Base-by-base conservation (phyloP, 2,888 invertebrate species). In the Empis livida region DNA sequence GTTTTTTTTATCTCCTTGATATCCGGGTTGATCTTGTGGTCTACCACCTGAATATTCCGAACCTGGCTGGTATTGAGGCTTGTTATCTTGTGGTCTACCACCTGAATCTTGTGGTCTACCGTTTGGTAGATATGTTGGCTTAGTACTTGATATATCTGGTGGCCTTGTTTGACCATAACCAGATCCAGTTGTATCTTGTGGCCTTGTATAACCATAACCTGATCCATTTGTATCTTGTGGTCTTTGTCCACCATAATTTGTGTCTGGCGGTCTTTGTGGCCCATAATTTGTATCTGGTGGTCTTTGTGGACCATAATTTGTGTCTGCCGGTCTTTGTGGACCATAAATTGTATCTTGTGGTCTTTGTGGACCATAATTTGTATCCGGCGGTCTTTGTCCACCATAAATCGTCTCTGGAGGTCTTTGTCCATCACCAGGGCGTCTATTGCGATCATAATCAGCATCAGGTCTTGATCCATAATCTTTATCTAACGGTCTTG, bases 391-490 rank as follows among this genome's bases (percentile, higher is more conserved):
- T 13, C 58, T 57, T 1, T 57, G 43, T 10, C 51, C 49, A 13
- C 48, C 50, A 8, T 52, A 53, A 15, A n/a, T n/a, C n/a, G 20
- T 3, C 5, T 20, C 20, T 20, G 52, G 55, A 9, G 56, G 51
- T 13, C 58, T 57, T 1, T 57, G 43, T 10, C 42, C 49, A 17
- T n/a, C 55, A 43, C 54, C 57, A 37, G 44, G 41, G 3, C 17
- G 32, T 20, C 50, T 47, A 10, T 17, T 47, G n/a, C 35, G 55
- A 23, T 43, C 49, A 37, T 50, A 49, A 1, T 59, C 58, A 3
- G 64, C 61, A 56, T 65, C 66, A 0, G 66, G 66, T 20, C 66
- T 59, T 50, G 64, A 65, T 4, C 59, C 60, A 31, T 61, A 65
- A 41, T 66, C 65, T 1, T 53, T 4, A 35, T 35, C n/a, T n/a